These are phyloP conservation scores for Ormyrus nitidulus DNA, from an alignment of 2,888 invertebrate genomes.

Conservation along the genomic window DNA sequence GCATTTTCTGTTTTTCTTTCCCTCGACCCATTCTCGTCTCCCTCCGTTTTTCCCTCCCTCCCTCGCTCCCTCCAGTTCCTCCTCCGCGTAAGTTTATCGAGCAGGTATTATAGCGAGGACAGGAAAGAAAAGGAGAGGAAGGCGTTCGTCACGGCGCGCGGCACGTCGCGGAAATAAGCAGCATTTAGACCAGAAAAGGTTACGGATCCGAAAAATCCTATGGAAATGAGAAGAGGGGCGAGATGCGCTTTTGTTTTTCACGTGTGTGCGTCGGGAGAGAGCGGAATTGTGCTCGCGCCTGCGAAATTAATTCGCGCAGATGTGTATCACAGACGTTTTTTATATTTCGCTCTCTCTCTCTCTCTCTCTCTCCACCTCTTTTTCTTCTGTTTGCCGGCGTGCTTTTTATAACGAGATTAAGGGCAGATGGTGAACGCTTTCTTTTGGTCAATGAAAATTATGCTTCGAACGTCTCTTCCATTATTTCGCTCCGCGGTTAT, in stretches of 20 bases:
- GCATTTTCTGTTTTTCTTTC: slow-evolving; percentile 34
- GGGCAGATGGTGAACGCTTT: slow-evolving; percentile 50
- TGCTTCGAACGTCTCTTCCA: slow-evolving; percentile 41
- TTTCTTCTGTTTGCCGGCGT: not conserved
- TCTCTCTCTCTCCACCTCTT: not conserved
- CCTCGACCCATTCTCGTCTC: not conserved
- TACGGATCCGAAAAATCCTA: slow-evolving; percentile 49
- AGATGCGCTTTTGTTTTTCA: slow-evolving; percentile 23
- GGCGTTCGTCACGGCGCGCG: slow-evolving; percentile 43
- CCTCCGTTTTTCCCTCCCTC: not conserved
- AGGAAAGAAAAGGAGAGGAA: not conserved
- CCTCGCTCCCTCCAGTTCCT: not conserved
- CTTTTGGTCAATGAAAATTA: slow-evolving; percentile 51
- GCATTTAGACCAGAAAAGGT: slow-evolving; percentile 33
- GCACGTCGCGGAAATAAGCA: slow-evolving; percentile 48
- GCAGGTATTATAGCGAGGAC: slow-evolving; percentile 34
- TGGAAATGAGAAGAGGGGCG: slow-evolving; percentile 43
- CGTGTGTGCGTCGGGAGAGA: not conserved
- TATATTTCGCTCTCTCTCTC: slow-evolving; percentile 5
- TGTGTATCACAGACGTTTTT: slow-evolving; percentile 38
- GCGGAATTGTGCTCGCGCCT: slow-evolving; percentile 33
- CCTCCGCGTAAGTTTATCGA: slow-evolving; percentile 34
- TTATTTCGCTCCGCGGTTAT: slow-evolving; percentile 44
- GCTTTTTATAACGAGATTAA: slow-evolving; percentile 56
- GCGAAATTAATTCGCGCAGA: slow-evolving; percentile 54